A percentile compares a stretch with the other conserved stretches of the same genome.
These are phyloP conservation scores for Electrona antarctica DNA, from an alignment of 2,113 vertebrate genomes.

Conservation along the genomic window DNA sequence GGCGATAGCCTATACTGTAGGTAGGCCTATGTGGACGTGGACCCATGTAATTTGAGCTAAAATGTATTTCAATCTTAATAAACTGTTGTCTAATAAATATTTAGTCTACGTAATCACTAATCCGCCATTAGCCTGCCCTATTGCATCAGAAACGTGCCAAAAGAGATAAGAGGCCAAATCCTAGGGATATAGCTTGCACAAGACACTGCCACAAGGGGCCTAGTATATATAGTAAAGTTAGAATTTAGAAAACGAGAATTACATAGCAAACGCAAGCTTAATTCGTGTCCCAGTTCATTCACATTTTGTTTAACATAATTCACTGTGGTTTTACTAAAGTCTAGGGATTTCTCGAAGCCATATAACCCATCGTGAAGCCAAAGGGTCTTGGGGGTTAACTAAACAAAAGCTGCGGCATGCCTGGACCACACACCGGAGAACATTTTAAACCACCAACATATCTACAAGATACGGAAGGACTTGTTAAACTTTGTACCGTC, in stretches of 20 bases:
- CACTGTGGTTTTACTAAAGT: constrained; percentile 54
- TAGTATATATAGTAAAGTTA: constrained; percentile 12
- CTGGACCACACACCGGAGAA: constrained; percentile 94
- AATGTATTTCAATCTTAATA: not conserved
- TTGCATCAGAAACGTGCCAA: too few species aligned
- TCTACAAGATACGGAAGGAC: constrained; percentile 82
- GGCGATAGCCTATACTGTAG: too few species aligned
- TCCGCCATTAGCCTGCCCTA: too few species aligned
- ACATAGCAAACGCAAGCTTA: not conserved
- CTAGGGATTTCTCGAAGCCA: constrained; percentile 58
- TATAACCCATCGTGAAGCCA: constrained; percentile 82
- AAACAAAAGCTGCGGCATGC: constrained; percentile 90
- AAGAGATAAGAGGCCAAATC: too few species aligned
- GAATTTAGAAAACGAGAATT: constrained; percentile 2
- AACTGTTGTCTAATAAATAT: too few species aligned
- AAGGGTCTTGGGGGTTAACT: constrained; percentile 88
- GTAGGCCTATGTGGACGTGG: too few species aligned
- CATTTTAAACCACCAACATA: constrained; percentile 80
- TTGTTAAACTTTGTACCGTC: constrained; percentile 86
- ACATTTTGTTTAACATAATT: constrained; percentile 54
- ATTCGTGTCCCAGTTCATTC: constrained; percentile 36
- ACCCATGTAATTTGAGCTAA: not conserved
- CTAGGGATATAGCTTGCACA: not conserved
- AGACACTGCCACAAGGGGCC: not conserved
- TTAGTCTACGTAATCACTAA: too few species aligned